Conservation (phyloP, 2,113 vertebrate genomes). For the Pica pica region DNA sequence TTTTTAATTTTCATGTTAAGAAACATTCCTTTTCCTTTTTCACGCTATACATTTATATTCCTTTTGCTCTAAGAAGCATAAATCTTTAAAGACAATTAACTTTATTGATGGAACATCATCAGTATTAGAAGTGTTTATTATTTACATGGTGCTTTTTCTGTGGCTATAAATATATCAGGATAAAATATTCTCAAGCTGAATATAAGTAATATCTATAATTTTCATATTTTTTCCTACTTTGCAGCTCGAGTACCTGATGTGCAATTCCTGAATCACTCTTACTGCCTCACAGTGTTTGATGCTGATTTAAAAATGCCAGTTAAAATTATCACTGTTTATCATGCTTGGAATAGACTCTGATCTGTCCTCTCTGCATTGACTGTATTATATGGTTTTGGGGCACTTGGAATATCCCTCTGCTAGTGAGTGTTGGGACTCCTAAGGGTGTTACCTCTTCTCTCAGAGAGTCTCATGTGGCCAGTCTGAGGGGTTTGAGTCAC, state of each 20-base stretch:
- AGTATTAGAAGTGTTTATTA: not conserved
- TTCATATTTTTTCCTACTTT: not conserved
- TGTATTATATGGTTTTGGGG: not conserved
- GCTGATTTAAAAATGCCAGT: not conserved
- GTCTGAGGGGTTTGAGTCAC: not conserved
- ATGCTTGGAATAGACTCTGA: not conserved
- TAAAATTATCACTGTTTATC: not conserved
- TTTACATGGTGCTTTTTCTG: not conserved
- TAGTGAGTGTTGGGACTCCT: not conserved
- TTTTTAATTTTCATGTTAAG: not conserved
- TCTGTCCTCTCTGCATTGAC: not conserved
- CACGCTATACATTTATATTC: not conserved
- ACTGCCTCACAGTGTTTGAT: not conserved
- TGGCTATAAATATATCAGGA: not conserved
- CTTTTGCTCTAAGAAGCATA: not conserved
- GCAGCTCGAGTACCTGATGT: not conserved
- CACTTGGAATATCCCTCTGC: not conserved
- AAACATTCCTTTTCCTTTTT: not conserved
- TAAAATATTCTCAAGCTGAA: not conserved
- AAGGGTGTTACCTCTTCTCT: not conserved
- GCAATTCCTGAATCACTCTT: not conserved
- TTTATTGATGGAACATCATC: not conserved
- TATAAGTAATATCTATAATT: not conserved
- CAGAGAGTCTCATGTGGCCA: not conserved
- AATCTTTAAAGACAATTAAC: not conserved